phyloP scores from a whole-genome alignment of 2,888 invertebrate genomes.

The Hedychridium roseum region DNA sequence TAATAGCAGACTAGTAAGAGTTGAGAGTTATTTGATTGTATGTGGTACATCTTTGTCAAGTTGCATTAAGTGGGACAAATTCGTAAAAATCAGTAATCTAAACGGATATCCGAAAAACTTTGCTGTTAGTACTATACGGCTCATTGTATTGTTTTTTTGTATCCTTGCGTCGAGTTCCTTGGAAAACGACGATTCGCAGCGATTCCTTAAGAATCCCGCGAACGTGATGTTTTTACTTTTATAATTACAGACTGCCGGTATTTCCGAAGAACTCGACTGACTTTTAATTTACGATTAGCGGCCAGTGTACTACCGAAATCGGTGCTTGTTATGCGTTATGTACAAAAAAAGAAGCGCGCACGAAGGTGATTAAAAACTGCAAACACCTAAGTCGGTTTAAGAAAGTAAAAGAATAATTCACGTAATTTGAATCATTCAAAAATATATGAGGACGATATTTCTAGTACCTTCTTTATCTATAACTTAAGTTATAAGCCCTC shows the following conservation, averaged over 20 bases:
- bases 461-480: no score
- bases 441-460: no score
- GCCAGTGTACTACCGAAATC: slow-evolving; percentile 39
- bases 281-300: slow-evolving; percentile 15
- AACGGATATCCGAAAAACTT: slow-evolving; percentile 2
- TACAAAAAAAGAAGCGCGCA: background rate
- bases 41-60: no score
- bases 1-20: no score
- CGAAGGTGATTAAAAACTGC: background rate
- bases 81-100: slow-evolving; percentile 5
- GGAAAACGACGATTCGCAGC: background rate
- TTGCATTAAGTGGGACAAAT: no score
- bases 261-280: slow-evolving; percentile 4
- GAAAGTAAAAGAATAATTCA: no score
- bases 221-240: background rate
- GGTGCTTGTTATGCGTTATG: slow-evolving; percentile 22
- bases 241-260: background rate
- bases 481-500: no score
- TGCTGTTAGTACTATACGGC: background rate
- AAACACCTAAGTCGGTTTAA: no score
- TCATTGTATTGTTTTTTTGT: slow-evolving; percentile 17
- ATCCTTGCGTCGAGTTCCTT: slow-evolving; percentile 2
- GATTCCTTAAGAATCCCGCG: slow-evolving; percentile 3
- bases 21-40: no score
- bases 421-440: no score